phyloP scores from a whole-genome alignment of 2,797 vertebrate genomes.

The Pipistrellus nathusii region DNA sequence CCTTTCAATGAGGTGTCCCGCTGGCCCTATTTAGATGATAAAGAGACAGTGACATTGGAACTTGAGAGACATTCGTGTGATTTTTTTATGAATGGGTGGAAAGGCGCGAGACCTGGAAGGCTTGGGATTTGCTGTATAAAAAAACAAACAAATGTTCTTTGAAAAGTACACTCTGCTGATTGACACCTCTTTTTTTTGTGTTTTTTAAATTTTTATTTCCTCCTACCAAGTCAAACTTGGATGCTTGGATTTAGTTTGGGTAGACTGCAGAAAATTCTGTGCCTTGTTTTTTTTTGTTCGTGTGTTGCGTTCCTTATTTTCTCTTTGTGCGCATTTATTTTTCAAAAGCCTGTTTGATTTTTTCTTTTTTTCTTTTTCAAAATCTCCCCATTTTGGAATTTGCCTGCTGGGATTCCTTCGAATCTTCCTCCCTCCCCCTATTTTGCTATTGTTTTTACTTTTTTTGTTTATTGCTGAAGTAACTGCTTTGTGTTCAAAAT shows the following conservation, averaged over 20 bases:
- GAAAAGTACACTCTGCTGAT: slow-evolving; percentile 96
- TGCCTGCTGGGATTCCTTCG: slow-evolving; percentile 86
- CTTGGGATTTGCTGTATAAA: slow-evolving; percentile 88
- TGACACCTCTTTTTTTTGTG: slow-evolving; percentile 88
- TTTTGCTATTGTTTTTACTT: slow-evolving; percentile 74
- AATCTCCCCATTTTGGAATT: slow-evolving; percentile 81
- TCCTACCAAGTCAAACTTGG: slow-evolving; percentile 91
- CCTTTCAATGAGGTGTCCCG: slow-evolving; percentile 90
- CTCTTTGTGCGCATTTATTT: slow-evolving; percentile 53
- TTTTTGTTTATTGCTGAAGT: slow-evolving; percentile 77
- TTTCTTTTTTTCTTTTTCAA: slow-evolving; percentile 71
- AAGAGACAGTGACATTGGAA: slow-evolving; percentile 89
- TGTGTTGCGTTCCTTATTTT: slow-evolving; percentile 86
- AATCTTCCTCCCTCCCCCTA: slow-evolving; percentile 49
- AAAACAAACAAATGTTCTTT: slow-evolving; percentile 91
- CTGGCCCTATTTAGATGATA: slow-evolving; percentile 88
- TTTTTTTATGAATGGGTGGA: slow-evolving; percentile 88
- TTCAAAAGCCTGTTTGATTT: slow-evolving; percentile 55
- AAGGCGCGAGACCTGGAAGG: slow-evolving; percentile 87
- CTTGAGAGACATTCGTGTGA: slow-evolving; percentile 87
- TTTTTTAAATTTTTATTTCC: slow-evolving; percentile 87
- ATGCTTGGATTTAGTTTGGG: slow-evolving; percentile 94
- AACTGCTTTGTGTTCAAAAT: slow-evolving; percentile 84
- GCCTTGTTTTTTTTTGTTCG: slow-evolving; percentile 95
- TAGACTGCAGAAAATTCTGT: slow-evolving; percentile 99